Percentiles rank a stretch among this genome's conserved stretches.
Conservation (phyloP, 2,113 vertebrate species). For the Megatriorchis doriae region DNA sequence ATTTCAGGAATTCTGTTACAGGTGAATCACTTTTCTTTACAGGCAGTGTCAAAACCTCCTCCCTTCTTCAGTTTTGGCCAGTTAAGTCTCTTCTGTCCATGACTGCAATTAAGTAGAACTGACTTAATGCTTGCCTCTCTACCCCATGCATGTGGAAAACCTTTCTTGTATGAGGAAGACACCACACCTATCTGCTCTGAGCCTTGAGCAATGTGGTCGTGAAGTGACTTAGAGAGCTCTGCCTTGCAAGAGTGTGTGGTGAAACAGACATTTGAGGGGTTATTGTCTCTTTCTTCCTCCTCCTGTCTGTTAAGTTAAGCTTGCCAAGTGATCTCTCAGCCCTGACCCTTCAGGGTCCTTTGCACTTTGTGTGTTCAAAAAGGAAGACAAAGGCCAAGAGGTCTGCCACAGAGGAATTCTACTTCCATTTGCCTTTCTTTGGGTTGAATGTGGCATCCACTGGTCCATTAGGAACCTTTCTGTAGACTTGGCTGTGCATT, state of each 20-base stretch:
- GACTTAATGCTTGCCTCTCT: neutral
- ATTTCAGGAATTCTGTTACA: conserved; percentile 13
- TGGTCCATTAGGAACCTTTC: neutral
- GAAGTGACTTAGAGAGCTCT: neutral
- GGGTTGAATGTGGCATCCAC: neutral
- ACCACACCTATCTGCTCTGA: neutral
- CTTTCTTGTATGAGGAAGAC: neutral
- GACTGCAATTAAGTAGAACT: neutral
- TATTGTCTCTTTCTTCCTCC: neutral
- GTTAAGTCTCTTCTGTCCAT: neutral
- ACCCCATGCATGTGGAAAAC: neutral
- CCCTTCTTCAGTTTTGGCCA: neutral
- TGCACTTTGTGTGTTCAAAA: neutral
- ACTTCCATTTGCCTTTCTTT: neutral
- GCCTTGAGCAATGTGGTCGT: neutral
- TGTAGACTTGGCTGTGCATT: neutral
- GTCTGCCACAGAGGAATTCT: conserved; percentile 3
- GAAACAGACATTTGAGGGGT: neutral
- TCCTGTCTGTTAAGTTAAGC: neutral
- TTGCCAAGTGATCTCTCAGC: neutral
- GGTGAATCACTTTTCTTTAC: neutral
- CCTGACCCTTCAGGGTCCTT: neutral
- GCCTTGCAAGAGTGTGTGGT: neutral
- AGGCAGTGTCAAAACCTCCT: neutral
- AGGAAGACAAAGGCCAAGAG: neutral